Evolutionary conservation across 1,140 invertebrate genomes (phyloP), one percentile per base, ranked within the genome.

Genomic region (Phymorhynchus buccinoides): DNA sequence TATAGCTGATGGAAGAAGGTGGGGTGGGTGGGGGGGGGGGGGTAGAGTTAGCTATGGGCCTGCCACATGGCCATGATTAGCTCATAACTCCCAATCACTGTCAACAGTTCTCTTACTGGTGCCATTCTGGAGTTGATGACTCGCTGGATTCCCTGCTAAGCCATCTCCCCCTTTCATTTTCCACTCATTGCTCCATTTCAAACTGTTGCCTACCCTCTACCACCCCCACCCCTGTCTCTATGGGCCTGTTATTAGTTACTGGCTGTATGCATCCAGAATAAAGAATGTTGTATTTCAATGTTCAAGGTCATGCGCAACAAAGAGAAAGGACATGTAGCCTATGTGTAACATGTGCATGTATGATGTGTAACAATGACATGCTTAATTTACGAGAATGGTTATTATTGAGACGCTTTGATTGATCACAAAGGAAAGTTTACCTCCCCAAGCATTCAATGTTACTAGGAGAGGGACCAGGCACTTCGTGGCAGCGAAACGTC

Each of bases 61-160:
- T 18, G 56, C n/a, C 56, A 62, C 22, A 27, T 62, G 56, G 18
- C n/a, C 56, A 0, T 35, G 30, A 71, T 71, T 35, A 37, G 14
- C 14, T 75, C 73, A 75, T 22, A 75, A 22, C 9, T 41, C 73
- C 22, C 27, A 75, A 75, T 75, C 35, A 75, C 73, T 75, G 73
- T 75, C 73, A 75, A 75, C 73, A 75, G 73, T 41, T 75, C 9
- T 35, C 35, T 35, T 30, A 4, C 18, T 6, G 7, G 18, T 48
- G 44, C 44, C 18, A 35, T 73, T 32, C 4, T 6, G 32, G 22
- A 30, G 68, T 1, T 35, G 22, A 73, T 30, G 32, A 32, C 37
- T 75, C 37, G 35, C 3, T 41, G 71, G 71, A 14, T 41, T 39
- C 32, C 30, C 16, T 32, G 4, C 32, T 9, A 4, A 32, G n/a